phyloP scores from a whole-genome alignment of 2,113 vertebrate genomes.

The Egretta garzetta region DNA sequence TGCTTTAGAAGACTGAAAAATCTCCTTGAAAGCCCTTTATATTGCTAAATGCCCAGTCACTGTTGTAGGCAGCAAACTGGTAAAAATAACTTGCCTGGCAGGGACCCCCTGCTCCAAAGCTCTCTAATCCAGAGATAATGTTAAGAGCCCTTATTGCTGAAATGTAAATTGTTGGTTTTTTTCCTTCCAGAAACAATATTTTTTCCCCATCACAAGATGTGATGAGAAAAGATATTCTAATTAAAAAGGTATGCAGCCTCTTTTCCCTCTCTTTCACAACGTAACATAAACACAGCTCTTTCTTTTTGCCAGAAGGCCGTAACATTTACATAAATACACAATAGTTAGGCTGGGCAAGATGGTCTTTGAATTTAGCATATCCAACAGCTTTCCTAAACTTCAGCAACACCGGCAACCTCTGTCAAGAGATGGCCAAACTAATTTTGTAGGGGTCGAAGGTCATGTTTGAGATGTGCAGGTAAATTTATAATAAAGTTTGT shows the following conservation, averaged over 20 bases:
- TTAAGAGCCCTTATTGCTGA: neutral
- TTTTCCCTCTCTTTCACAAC: neutral
- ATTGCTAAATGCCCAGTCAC: neutral
- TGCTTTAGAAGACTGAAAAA: neutral
- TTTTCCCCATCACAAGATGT: neutral
- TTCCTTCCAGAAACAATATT: neutral
- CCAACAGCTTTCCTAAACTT: neutral
- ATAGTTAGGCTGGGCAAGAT: neutral
- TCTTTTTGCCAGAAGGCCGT: neutral
- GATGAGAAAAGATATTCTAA: neutral
- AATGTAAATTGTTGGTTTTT: neutral
- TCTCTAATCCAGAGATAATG: neutral
- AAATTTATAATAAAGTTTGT: neutral
- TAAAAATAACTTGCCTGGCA: neutral
- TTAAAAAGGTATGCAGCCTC: fast-evolving
- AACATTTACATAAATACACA: neutral
- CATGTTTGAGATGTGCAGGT: neutral
- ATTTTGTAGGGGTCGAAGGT: neutral
- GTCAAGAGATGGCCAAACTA: neutral
- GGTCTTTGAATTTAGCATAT: neutral
- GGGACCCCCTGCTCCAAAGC: neutral
- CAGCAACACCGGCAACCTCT: neutral
- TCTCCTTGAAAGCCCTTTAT: neutral
- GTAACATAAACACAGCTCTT: neutral
- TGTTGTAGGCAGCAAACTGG: neutral